A percentile compares a stretch with the other conserved stretches of the same genome.
phyloP scores from a whole-genome alignment of 2,113 vertebrate genomes.

The Bubo bubo region DNA sequence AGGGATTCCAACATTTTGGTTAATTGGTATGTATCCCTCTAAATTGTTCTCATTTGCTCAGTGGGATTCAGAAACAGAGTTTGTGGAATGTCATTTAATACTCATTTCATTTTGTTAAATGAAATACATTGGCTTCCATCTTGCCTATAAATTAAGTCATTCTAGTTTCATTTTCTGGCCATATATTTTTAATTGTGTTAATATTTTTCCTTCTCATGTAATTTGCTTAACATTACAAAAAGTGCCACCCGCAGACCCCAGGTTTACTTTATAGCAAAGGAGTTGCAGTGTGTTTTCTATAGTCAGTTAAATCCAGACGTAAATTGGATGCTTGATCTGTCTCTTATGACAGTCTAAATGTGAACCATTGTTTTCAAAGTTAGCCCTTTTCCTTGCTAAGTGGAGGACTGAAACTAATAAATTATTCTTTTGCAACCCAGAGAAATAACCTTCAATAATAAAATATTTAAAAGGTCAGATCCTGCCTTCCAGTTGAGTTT shows the following conservation, averaged over 20 bases:
- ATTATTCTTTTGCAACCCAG: conserved; percentile 3
- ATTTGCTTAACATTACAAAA: background rate
- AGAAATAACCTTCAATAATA: background rate
- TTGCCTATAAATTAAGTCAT: conserved; percentile 28
- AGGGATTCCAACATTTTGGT: conserved; percentile 13
- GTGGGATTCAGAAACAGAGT: background rate
- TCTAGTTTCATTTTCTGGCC: conserved; percentile 11
- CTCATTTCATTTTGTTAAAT: conserved; percentile 11
- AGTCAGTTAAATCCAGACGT: background rate
- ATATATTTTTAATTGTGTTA: conserved; percentile 19
- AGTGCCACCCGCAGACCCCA: background rate
- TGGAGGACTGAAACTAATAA: background rate
- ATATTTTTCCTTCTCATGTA: background rate
- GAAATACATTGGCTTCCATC: background rate
- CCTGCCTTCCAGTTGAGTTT: background rate
- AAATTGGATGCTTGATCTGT: background rate
- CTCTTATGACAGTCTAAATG: background rate
- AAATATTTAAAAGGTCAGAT: conserved; percentile 22
- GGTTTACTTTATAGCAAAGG: background rate
- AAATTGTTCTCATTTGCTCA: conserved; percentile 46
- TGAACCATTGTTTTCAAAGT: conserved; percentile 8
- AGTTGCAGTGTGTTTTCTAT: background rate
- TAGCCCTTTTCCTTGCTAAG: background rate
- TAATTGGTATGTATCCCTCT: conserved; percentile 11
- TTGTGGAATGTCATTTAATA: conserved; percentile 27